These are phyloP conservation scores for Dryobotodes eremita DNA, from an alignment of 2,888 invertebrate species.

Conservation along the genomic window DNA sequence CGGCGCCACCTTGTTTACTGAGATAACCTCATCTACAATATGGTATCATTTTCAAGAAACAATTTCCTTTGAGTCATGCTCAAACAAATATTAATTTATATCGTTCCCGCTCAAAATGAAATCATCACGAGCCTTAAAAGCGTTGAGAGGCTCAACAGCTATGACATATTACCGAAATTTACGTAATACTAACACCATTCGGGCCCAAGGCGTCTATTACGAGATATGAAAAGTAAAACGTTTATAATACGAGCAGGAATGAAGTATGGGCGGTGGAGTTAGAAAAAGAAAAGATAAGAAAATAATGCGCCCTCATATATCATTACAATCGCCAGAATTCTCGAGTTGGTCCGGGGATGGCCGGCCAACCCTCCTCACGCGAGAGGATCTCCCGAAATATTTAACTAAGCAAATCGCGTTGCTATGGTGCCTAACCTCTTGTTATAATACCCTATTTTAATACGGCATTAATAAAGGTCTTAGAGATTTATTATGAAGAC, in stretches of 20 bases:
- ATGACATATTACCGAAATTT: slow-evolving; percentile 86
- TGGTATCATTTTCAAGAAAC: slow-evolving; percentile 80
- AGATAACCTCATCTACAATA: slow-evolving; percentile 78
- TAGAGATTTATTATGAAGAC: slow-evolving; percentile 53
- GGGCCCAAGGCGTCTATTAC: slow-evolving; percentile 82
- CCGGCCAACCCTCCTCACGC: slow-evolving; percentile 87
- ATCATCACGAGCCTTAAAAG: slow-evolving; percentile 78
- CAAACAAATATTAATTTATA: slow-evolving; percentile 83
- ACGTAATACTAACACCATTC: slow-evolving; percentile 85
- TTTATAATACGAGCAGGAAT: slow-evolving; percentile 87
- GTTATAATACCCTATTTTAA: slow-evolving; percentile 70
- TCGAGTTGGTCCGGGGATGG: slow-evolving; percentile 79
- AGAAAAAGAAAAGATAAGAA: slow-evolving; percentile 90
- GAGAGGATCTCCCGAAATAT: slow-evolving; percentile 84
- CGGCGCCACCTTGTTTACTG: slow-evolving; percentile 71
- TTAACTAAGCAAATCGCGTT: slow-evolving; percentile 82
- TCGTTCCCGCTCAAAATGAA: slow-evolving; percentile 77
- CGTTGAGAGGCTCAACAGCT: slow-evolving; percentile 72
- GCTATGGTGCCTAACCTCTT: slow-evolving; percentile 70
- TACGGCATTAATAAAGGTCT: slow-evolving; percentile 67
- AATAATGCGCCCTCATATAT: slow-evolving; percentile 90
- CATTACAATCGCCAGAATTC: slow-evolving; percentile 90
- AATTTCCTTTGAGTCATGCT: slow-evolving; percentile 80
- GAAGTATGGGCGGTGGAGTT: slow-evolving; percentile 89
- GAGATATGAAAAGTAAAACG: slow-evolving; percentile 89